Evolutionary conservation across 2,888 invertebrate species (phyloP).

Genomic region (Zygothrica quintamaculata): DNA sequence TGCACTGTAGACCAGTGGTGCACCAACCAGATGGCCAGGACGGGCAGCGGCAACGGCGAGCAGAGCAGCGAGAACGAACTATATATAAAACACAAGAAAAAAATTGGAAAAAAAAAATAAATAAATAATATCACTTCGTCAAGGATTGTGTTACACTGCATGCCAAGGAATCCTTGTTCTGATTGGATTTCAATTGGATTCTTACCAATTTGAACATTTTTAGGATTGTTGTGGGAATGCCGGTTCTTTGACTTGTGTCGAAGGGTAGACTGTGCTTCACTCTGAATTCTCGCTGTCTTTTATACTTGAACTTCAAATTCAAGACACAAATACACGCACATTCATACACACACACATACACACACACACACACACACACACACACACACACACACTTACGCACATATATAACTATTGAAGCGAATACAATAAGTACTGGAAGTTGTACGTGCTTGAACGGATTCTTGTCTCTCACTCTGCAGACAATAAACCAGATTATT

Average conservation of each 20-base stretch:
- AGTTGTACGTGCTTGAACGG: slow-evolving; percentile 69
- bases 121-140: too few species aligned
- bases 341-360: slow-evolving; percentile 14
- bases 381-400: slow-evolving; percentile 19
- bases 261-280: slow-evolving; percentile 58
- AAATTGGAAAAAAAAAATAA: too few species aligned
- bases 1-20: slow-evolving; percentile 65
- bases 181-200: neutral
- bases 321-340: slow-evolving; percentile 28
- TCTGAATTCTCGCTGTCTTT: slow-evolving; percentile 66
- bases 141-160: neutral
- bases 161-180: slow-evolving; percentile 1
- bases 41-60: slow-evolving; percentile 82
- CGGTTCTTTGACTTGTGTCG: slow-evolving; percentile 81
- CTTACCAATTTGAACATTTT: slow-evolving; percentile 84
- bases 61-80: slow-evolving; percentile 81
- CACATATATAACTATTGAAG: slow-evolving; percentile 37
- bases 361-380: slow-evolving; percentile 24
- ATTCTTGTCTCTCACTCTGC: slow-evolving; percentile 50
- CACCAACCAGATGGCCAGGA: slow-evolving; percentile 73
- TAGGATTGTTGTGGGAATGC: slow-evolving; percentile 28
- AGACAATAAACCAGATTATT: slow-evolving; percentile 71
- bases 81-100: too few species aligned
- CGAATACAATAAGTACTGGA: slow-evolving; percentile 53
- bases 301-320: slow-evolving; percentile 79